These are phyloP conservation scores for Herpetotheres cachinnans DNA, from an alignment of 2,113 vertebrate species.

Conservation along the genomic window DNA sequence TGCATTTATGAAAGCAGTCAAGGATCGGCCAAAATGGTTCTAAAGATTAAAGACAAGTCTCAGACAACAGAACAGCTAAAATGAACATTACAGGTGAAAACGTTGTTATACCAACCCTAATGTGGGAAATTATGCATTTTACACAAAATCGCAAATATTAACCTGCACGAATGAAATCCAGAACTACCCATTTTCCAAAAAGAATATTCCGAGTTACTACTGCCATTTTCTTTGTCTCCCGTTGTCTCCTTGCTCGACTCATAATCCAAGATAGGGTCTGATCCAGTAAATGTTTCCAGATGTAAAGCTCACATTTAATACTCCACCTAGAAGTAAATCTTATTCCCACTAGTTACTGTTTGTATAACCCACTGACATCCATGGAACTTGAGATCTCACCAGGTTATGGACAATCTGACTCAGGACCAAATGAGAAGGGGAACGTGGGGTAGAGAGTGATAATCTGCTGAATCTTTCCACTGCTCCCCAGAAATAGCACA, in stretches of 20 bases:
- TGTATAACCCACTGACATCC: not conserved
- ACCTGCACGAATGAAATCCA: not conserved
- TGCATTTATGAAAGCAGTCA: not conserved
- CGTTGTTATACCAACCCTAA: not conserved
- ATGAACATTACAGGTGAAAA: not conserved
- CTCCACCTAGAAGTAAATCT: slow-evolving; percentile 34
- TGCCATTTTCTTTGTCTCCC: not conserved
- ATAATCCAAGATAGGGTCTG: not conserved
- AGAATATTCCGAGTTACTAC: not conserved
- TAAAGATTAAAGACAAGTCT: not conserved
- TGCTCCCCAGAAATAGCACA: not conserved
- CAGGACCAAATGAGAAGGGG: not conserved
- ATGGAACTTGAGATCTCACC: not conserved
- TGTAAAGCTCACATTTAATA: slow-evolving; percentile 44
- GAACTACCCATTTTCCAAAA: not conserved
- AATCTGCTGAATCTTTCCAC: not conserved
- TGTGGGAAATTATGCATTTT: not conserved
- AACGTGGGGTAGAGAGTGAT: not conserved
- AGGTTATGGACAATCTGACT: not conserved
- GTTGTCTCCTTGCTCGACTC: not conserved
- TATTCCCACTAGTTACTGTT: slow-evolving; percentile 53
- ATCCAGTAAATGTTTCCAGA: slow-evolving; percentile 53
- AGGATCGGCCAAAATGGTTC: not conserved
- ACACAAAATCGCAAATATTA: not conserved
- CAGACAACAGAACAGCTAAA: not conserved